Conservation (phyloP, 1,140 invertebrate genomes). For the Scaptomyza pallida region DNA sequence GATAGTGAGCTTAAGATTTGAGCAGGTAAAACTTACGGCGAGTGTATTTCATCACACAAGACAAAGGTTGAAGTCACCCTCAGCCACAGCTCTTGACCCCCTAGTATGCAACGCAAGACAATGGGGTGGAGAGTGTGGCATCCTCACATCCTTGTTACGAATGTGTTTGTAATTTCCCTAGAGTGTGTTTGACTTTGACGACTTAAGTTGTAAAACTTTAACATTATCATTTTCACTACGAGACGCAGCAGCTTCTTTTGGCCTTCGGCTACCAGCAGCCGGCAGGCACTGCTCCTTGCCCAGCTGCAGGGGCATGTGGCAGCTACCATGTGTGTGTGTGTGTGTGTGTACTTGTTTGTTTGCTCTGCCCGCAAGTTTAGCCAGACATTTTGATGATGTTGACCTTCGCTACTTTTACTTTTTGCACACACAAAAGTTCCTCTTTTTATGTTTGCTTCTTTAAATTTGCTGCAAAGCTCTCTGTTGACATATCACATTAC, state of each 20-base stretch:
- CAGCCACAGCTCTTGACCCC: conserved; percentile 60
- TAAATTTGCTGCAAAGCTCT: conserved; percentile 55
- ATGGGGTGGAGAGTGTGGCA: conserved; percentile 4
- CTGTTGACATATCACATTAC: conserved; percentile 81
- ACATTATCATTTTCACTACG: conserved; percentile 83
- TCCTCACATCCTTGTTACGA: conserved; percentile 71
- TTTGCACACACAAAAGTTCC: conserved; percentile 41
- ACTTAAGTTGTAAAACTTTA: conserved; percentile 84
- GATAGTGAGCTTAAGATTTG: conserved; percentile 71
- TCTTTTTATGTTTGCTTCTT: conserved; percentile 61
- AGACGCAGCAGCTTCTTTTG: conserved; percentile 18
- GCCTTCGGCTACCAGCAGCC: conserved; percentile 25
- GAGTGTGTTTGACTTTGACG: conserved; percentile 84
- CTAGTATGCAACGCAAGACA: background rate
- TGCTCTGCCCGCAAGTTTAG: conserved; percentile 45
- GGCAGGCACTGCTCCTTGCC: conserved; percentile 32
- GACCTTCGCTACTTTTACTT: conserved; percentile 82
- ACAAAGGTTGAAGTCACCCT: conserved; percentile 32
- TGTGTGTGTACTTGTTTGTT: conserved; percentile 30
- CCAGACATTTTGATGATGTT: conserved; percentile 82
- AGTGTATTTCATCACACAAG: conserved; percentile 66
- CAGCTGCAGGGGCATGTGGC: conserved; percentile 23
- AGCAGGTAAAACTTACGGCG: conserved; percentile 61
- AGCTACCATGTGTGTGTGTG: too few relatives aligned
- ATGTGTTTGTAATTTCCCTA: conserved; percentile 84